Conservation (phyloP, 2,797 vertebrate species). For the Echiichthys vipera region DNA sequence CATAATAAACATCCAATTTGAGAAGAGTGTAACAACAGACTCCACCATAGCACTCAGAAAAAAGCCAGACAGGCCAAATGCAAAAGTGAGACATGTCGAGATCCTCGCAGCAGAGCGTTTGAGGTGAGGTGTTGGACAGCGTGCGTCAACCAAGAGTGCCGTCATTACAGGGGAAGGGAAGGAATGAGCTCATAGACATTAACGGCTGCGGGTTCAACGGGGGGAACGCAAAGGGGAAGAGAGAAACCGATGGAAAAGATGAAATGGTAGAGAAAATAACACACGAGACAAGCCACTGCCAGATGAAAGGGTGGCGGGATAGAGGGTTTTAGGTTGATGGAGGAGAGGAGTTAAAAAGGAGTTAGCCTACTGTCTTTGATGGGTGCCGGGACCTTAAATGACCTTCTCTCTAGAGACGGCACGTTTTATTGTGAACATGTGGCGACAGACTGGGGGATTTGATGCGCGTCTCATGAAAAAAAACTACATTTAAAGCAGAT, state of each 20-base stretch:
- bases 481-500: neutral
- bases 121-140: constrained; percentile 76
- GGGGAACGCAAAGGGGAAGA: constrained; percentile 53
- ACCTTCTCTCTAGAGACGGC: constrained; percentile 46
- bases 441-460: neutral
- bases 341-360: constrained; percentile 69
- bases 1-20: constrained; percentile 61
- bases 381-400: constrained; percentile 58
- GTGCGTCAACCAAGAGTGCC: constrained; percentile 71
- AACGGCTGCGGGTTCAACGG: constrained; percentile 77
- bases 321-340: constrained; percentile 70
- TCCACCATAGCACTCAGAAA: neutral
- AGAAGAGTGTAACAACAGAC: constrained; percentile 37
- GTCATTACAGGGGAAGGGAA: constrained; percentile 80
- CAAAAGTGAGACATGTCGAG: constrained; percentile 44
- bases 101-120: constrained; percentile 54
- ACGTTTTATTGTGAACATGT: constrained; percentile 43
- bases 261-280: constrained; percentile 79
- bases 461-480: neutral
- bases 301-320: constrained; percentile 74
- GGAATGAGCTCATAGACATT: constrained; percentile 81
- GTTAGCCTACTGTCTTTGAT: constrained; percentile 69
- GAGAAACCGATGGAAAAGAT: constrained; percentile 79
- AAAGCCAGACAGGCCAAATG: constrained; percentile 19
- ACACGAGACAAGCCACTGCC: constrained; percentile 68